phyloP scores from a whole-genome alignment of 2,888 invertebrate species.

The Netelia inedita region DNA sequence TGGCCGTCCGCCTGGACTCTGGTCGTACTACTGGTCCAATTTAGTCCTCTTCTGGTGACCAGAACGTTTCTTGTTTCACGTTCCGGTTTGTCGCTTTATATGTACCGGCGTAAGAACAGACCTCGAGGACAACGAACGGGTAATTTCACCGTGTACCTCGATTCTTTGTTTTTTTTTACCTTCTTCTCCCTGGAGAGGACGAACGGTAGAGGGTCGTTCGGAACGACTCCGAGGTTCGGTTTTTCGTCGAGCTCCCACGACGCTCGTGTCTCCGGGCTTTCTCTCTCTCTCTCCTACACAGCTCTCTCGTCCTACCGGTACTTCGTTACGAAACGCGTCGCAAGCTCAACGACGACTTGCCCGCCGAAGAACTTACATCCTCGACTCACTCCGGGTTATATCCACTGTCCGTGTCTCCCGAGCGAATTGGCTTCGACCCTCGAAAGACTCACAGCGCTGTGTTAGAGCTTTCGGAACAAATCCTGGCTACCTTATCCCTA shows the following conservation, averaged over 20 bases:
- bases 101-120: not conserved
- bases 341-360: conserved; percentile 11
- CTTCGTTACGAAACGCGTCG: conserved; percentile 45
- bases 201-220: conserved; percentile 14
- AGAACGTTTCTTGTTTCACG: conserved; percentile 2
- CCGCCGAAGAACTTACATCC: not conserved
- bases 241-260: conserved; percentile 40
- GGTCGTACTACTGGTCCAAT: conserved; percentile 12
- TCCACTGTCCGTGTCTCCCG: conserved; percentile 24
- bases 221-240: conserved; percentile 34
- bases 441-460: not conserved
- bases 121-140: conserved; percentile 31
- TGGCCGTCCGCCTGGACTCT: not conserved
- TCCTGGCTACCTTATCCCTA: not conserved
- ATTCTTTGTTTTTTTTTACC: conserved; percentile 2
- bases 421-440: not conserved
- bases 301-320: not conserved
- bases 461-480: conserved; percentile 16
- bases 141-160: conserved; percentile 40
- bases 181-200: conserved; percentile 21
- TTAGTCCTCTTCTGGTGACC: conserved; percentile 5
- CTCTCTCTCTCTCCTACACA: not conserved
- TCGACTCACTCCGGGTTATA: conserved; percentile 22
- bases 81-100: conserved; percentile 4
- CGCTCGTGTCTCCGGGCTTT: not conserved